Percentiles rank a stretch among this genome's conserved stretches.
phyloP scores from a whole-genome alignment of 1,140 invertebrate species.

The Homarus americanus region DNA sequence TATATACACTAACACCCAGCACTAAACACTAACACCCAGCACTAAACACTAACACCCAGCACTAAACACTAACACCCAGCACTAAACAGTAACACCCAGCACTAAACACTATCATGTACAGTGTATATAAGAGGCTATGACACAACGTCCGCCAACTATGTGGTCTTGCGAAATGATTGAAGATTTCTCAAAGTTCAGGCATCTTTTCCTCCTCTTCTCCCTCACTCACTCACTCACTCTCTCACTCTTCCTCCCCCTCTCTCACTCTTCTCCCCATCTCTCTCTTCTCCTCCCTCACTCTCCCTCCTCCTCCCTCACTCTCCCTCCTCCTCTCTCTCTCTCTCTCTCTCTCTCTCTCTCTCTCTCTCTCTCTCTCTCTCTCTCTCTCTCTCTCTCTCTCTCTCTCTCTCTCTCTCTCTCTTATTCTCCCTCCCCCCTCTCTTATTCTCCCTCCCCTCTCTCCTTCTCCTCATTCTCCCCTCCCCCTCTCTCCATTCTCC shows the following conservation, averaged over 20 bases:
- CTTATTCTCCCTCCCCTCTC: not conserved
- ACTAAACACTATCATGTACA: too few species aligned
- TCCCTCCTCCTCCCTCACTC: not conserved
- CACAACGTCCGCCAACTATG: too few species aligned
- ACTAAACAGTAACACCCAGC: too few species aligned
- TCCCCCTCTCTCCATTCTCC: not conserved
- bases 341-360: constrained; percentile 19
- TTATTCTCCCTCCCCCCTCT: not conserved
- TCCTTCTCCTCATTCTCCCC: not conserved
- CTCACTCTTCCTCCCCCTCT: not conserved
- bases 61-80: too few species aligned
- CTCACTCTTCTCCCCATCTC: not conserved
- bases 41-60: too few species aligned
- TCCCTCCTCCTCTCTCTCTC: not conserved
- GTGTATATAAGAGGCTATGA: too few species aligned
- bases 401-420: not conserved
- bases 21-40: too few species aligned
- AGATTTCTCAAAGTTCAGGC: too few species aligned
- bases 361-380: not conserved
- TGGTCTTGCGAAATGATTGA: too few species aligned
- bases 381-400: not conserved
- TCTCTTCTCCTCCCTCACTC: not conserved
- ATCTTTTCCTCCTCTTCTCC: not conserved
- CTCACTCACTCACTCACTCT: not conserved
- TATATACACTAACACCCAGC: too few species aligned